phyloP scores from a whole-genome alignment of 2,888 invertebrate species.

The Eristalinus aeneus region DNA sequence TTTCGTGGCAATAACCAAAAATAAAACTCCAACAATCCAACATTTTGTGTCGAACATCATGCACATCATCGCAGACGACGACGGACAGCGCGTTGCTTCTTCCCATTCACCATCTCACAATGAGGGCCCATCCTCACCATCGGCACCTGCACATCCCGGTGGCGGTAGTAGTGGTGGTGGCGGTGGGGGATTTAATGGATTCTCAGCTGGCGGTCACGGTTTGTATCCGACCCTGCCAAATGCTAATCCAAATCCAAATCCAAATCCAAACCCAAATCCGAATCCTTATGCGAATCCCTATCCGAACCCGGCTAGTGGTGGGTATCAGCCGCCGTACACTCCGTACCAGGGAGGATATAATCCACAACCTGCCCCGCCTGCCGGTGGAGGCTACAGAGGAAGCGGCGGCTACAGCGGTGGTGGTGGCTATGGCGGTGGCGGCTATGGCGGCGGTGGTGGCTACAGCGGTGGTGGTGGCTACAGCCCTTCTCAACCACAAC shows the following conservation, averaged over 20 bases:
- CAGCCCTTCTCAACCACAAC: constrained; percentile 68
- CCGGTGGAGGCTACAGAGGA: constrained; percentile 73
- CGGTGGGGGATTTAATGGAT: constrained; percentile 78
- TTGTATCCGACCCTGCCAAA: constrained; percentile 78
- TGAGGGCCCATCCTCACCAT: constrained; percentile 74
- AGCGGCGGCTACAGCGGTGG: constrained; percentile 32
- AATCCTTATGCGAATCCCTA: constrained; percentile 51
- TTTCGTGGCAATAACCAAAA: constrained; percentile 54
- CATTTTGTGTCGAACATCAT: constrained; percentile 47
- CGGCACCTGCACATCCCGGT: constrained; percentile 72
- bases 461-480: constrained; percentile 71
- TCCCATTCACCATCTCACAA: constrained; percentile 72
- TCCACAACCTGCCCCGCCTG: constrained; percentile 73
- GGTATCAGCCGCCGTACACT: constrained; percentile 74
- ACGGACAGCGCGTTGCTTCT: constrained; percentile 44
- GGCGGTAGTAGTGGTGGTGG: constrained; percentile 72
- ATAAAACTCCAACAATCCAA: constrained; percentile 59
- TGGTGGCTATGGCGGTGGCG: constrained; percentile 46
- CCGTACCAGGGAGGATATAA: constrained; percentile 76
- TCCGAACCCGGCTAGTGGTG: constrained; percentile 72
- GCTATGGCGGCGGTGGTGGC: constrained; percentile 72
- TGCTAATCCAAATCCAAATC: constrained; percentile 63
- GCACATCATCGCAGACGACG: constrained; percentile 24
- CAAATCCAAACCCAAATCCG: constrained; percentile 52
- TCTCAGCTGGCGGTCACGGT: constrained; percentile 78